Base-by-base conservation (phyloP, 1,140 invertebrate species). In the Metaphire vulgaris region DNA sequence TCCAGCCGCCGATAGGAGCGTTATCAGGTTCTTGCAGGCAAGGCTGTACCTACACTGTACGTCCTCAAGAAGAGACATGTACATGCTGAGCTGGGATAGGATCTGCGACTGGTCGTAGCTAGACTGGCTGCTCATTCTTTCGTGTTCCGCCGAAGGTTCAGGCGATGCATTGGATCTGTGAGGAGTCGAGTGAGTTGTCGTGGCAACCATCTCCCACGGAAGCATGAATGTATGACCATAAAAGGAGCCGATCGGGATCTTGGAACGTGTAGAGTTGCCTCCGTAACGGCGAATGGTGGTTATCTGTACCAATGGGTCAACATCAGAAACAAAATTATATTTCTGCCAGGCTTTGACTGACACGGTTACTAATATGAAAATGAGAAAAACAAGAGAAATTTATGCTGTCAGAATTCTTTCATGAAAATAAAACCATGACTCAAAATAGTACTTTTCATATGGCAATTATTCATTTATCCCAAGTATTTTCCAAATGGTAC, bases 201-300 rank as follows among this genome's bases (percentile, higher is more conserved):
- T 74, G 66, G 16, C 65, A 21, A 32, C 33, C 81, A 87, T 85
- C 90, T 91, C 84, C 79, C 90, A 90, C 2, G 91, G 91, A 64
- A 92, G 84, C 71, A 93, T 89, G 31, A 92, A 90, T 65, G 93
- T 90, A 83, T 96, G 93, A 1, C 95, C 95, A 83, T 93, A 96
- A 85, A 96, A 96, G 82, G 91, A 91, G n/a, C 94, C 95, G 29
- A 96, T 87, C 0, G 94, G 93, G 72, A 96, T 95, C 85, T 92
- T 91, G 81, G 93, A 95, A 79, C 92, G 90, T 31, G 92, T 93
- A 0, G 93, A 91, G 64, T 92, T 92, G 92, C 94, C 94, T 74
- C 94, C 94, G 83, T 95, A 94, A 12, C 93, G 89, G 31, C 94
- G 93, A 79, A 95, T 93, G 0, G 92, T 92, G 67, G 85, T 85